phyloP scores from a whole-genome alignment of 2,888 invertebrate genomes.

The Cerastoderma edule region DNA sequence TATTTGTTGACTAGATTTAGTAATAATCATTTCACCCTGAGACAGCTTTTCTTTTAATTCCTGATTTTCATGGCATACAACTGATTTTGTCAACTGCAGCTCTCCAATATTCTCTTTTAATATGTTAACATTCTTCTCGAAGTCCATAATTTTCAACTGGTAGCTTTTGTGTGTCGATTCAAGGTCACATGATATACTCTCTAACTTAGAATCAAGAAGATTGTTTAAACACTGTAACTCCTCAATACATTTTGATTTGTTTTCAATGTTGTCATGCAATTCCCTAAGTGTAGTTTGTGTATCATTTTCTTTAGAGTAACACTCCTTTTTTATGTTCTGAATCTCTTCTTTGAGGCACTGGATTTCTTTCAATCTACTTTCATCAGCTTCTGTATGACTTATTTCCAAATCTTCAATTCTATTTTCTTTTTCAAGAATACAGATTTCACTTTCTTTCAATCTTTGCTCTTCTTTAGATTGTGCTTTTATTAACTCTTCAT shows the following conservation, averaged over 20 bases:
- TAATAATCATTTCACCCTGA: neutral
- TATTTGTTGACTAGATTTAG: neutral
- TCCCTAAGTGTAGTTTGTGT: neutral
- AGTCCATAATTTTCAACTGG: neutral
- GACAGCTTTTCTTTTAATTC: neutral
- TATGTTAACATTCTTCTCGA: neutral
- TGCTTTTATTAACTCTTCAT: too few relatives aligned
- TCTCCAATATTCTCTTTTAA: neutral
- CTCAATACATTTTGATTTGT: neutral
- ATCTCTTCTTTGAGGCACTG: too few relatives aligned
- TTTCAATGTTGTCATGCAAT: neutral
- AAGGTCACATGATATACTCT: neutral
- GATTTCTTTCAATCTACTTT: too few relatives aligned
- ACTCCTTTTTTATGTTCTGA: too few relatives aligned
- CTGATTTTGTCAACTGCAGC: neutral
- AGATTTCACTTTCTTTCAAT: too few relatives aligned
- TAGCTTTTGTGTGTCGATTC: neutral
- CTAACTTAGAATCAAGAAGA: neutral
- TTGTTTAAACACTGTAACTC: neutral
- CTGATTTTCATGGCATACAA: neutral
- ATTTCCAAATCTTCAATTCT: too few relatives aligned
- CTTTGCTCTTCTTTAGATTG: too few relatives aligned
- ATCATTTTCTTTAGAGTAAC: neutral
- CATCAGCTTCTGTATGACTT: too few relatives aligned
- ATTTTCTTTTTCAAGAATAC: too few relatives aligned